Conservation (phyloP, 2,797 vertebrate species). For the Clarias platycephalus region DNA sequence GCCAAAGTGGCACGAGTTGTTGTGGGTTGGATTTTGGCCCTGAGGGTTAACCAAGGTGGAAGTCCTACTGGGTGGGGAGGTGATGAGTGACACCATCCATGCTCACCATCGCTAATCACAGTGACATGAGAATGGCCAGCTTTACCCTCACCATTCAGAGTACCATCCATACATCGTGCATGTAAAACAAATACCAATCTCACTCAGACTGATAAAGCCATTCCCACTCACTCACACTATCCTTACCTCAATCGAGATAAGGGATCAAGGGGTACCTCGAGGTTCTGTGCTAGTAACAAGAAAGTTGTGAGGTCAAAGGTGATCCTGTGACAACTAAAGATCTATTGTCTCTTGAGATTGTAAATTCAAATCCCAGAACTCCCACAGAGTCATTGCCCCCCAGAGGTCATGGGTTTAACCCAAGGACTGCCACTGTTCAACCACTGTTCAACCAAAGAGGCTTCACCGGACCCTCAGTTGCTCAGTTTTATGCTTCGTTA, state of each 20-base stretch:
- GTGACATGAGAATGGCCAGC: constrained; percentile 36
- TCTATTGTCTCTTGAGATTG: constrained; percentile 13
- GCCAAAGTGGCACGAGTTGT: constrained; percentile 45
- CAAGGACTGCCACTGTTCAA: constrained; percentile 4
- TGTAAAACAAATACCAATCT: constrained; percentile 45
- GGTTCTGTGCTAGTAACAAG: neutral
- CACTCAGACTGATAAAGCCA: constrained; percentile 35
- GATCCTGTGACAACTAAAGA: constrained; percentile 17
- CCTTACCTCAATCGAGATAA: neutral
- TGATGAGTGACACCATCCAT: constrained; percentile 54
- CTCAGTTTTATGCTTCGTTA: neutral
- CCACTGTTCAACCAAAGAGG: neutral
- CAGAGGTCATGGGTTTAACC: constrained; percentile 1
- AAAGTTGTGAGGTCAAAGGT: constrained; percentile 23
- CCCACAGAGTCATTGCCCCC: constrained; percentile 16
- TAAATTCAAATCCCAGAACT: constrained; percentile 24
- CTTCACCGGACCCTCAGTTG: neutral
- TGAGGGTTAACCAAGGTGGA: constrained; percentile 60
- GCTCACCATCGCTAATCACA: constrained; percentile 40
- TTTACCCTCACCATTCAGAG: constrained; percentile 34
- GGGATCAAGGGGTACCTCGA: neutral
- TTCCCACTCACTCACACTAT: constrained; percentile 43
- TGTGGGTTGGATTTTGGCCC: constrained; percentile 49
- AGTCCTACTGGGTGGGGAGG: constrained; percentile 56
- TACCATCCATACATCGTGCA: constrained; percentile 32